Base-by-base conservation (phyloP, 2,888 invertebrate species). In the Coenonympha glycerion region DNA sequence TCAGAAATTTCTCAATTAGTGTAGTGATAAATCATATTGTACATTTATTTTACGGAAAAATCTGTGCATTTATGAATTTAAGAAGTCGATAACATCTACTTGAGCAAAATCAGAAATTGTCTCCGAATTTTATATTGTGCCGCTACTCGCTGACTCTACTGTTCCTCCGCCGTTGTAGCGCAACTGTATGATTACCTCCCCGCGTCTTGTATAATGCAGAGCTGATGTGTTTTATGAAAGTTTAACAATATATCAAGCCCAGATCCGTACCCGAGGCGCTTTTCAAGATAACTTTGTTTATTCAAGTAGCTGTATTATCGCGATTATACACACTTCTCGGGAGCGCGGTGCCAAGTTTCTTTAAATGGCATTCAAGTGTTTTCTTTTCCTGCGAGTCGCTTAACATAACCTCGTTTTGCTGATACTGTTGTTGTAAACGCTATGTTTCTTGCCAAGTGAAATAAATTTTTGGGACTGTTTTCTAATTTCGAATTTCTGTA, bases 161-260 rank as follows among this genome's bases (percentile, higher is more conserved):
- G 9, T 26, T 26, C 3, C n/a, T 28, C 3, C 3, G 3, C 3
- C 8, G 9, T 8, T 6, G 3, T 15, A 15, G 16, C 13, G 22
- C 3, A 1, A 37, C 37, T 37, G 15, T 24, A 24, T 4, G 15
- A 15, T 24, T 15, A 39, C 15, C 15, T 24, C 15, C 13, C 39
- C 2, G 24, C 15, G 39, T 1, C 21, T 11, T 57, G 55, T 60
- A 63, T 62, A 58, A 66, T 66, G 64, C 57, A 52, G 56, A 52
- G 53, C 57, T 66, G 68, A 68, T 73, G 66, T 68, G 65, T 70
- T 68, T 67, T 63, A 61, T 55, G 54, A 65, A 75, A 71, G 63
- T 74, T 74, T 66, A 56, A 45, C 45, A 33, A 53, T 54, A 54
- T 54, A 48, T 54, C 52, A 47, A 45, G 41, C 21, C 21, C 19